These are phyloP conservation scores for Embidobia sp. DNA, from an alignment of 2,888 invertebrate species.

Conservation along the genomic window DNA sequence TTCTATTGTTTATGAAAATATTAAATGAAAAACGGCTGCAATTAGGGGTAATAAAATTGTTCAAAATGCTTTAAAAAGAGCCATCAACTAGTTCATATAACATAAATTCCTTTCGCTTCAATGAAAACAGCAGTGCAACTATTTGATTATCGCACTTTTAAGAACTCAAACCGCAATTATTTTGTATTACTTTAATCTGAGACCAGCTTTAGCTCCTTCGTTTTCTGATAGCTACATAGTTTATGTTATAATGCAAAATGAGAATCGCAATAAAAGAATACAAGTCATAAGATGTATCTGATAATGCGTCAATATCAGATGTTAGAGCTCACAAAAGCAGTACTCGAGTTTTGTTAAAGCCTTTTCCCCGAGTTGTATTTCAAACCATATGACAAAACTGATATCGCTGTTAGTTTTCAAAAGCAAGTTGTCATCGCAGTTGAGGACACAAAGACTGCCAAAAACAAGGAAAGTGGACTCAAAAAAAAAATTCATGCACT, in stretches of 20 bases:
- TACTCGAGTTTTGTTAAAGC: constrained; percentile 38
- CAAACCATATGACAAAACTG: constrained; percentile 24
- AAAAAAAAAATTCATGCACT: constrained; percentile 11
- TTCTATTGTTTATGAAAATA: too few species aligned
- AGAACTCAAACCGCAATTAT: too few species aligned
- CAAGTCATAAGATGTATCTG: constrained; percentile 36
- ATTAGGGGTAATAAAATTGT: too few species aligned
- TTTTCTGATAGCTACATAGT: not conserved
- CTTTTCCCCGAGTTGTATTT: constrained; percentile 17
- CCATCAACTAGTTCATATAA: too few species aligned
- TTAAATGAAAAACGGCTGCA: too few species aligned
- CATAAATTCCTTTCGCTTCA: too few species aligned
- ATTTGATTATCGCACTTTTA: too few species aligned
- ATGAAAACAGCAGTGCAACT: too few species aligned
- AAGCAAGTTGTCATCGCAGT: constrained; percentile 13
- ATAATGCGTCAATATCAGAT: constrained; percentile 40
- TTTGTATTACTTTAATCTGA: constrained; percentile 10
- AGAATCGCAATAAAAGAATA: constrained; percentile 15
- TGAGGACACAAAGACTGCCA: constrained; percentile 15
- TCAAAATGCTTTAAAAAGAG: too few species aligned
- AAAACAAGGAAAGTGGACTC: constrained; percentile 25
- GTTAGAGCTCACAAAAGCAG: constrained; percentile 34
- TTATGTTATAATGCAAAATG: constrained; percentile 23
- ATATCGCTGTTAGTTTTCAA: constrained; percentile 33
- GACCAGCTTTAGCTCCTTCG: too few species aligned